These are phyloP conservation scores for Electrona antarctica DNA, from an alignment of 2,113 vertebrate species.

Conservation along the genomic window DNA sequence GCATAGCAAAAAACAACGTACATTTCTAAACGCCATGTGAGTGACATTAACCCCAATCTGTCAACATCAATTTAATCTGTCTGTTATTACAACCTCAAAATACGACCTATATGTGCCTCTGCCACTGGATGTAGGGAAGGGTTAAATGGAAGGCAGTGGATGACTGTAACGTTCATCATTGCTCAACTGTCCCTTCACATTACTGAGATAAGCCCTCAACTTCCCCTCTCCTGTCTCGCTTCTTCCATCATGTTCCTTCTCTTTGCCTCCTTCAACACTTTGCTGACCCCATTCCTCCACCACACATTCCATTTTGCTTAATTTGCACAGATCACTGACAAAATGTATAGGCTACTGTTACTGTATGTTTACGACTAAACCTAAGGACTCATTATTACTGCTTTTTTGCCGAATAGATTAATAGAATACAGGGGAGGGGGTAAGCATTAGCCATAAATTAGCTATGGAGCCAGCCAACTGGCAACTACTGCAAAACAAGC, in stretches of 20 bases:
- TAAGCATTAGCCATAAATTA: constrained; percentile 3
- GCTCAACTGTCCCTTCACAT: constrained; percentile 70
- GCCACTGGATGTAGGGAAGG: constrained; percentile 36
- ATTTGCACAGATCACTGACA: constrained; percentile 19
- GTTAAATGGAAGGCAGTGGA: constrained; percentile 55
- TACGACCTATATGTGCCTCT: background rate
- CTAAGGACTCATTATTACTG: too few species aligned
- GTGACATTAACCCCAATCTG: background rate
- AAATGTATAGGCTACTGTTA: background rate
- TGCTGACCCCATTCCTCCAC: constrained; percentile 58
- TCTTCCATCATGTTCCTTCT: constrained; percentile 2
- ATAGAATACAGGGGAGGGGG: background rate
- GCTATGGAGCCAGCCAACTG: background rate
- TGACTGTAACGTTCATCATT: constrained; percentile 58
- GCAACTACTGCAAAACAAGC: background rate
- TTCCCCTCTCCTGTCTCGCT: constrained; percentile 24
- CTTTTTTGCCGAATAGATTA: too few species aligned
- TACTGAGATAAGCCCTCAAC: constrained; percentile 68
- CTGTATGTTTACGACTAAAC: too few species aligned
- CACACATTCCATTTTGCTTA: background rate
- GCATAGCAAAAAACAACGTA: background rate
- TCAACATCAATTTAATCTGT: background rate
- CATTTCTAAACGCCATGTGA: too few species aligned
- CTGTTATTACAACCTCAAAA: too few species aligned
- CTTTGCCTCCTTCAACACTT: constrained; percentile 59